These are phyloP conservation scores for Mesorhabditis spiculigera DNA, from an alignment of 2,888 invertebrate genomes.

Conservation along the genomic window DNA sequence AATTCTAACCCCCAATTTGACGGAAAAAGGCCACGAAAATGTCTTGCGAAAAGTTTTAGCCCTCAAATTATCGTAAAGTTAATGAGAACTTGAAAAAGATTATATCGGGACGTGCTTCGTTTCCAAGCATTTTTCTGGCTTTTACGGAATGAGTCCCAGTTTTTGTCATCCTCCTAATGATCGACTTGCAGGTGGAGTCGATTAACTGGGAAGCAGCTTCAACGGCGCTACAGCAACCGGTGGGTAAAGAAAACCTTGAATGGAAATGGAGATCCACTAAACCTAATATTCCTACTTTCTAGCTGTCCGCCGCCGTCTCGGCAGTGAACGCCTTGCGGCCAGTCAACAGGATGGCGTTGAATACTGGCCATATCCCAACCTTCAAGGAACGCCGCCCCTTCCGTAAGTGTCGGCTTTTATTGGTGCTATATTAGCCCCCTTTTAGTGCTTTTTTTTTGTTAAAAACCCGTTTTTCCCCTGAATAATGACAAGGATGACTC, in stretches of 20 bases:
- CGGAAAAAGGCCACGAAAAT: no score
- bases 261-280: neutral
- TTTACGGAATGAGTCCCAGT: no score
- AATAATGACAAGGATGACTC: no score
- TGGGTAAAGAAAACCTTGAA: neutral
- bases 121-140: no score
- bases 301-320: neutral
- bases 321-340: neutral
- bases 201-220: neutral
- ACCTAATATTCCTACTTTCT: neutral
- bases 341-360: neutral
- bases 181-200: neutral
- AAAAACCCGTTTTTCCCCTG: neutral
- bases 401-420: conserved; percentile 42
- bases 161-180: no score
- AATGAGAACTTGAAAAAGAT: no score
- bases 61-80: no score
- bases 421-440: no score
- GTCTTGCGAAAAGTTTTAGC: no score
- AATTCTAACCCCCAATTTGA: no score
- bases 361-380: conserved; percentile 43
- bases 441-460: conserved; percentile 8
- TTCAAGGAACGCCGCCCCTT: conserved; percentile 58
- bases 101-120: no score
- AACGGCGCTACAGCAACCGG: neutral